Conservation (phyloP, 2,113 vertebrate species). For the Nyctibius bracteatus region DNA sequence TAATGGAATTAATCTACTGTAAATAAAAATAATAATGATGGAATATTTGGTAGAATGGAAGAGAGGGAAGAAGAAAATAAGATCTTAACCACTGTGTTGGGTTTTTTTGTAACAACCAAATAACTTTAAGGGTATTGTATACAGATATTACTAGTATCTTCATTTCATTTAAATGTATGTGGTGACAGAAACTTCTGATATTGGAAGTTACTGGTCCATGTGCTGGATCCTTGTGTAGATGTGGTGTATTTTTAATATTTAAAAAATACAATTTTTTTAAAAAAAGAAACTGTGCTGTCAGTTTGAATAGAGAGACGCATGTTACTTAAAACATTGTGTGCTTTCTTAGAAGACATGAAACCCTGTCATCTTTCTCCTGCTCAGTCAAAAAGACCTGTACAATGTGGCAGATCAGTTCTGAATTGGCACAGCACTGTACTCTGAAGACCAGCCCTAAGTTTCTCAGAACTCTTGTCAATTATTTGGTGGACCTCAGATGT, state of each 20-base stretch:
- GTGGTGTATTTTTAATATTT: background rate
- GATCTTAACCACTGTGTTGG: background rate
- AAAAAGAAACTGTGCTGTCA: background rate
- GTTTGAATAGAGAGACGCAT: background rate
- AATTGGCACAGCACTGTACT: background rate
- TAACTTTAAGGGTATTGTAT: background rate
- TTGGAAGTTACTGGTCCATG: background rate
- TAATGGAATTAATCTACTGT: background rate
- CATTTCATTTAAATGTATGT: background rate
- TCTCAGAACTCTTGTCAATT: background rate
- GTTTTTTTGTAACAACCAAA: background rate
- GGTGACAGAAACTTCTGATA: background rate
- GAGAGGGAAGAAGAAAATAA: background rate
- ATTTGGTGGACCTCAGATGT: background rate
- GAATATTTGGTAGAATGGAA: background rate
- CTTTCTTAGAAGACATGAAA: background rate
- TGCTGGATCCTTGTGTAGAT: background rate
- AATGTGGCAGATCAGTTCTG: background rate
- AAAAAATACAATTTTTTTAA: background rate
- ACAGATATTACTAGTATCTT: background rate
- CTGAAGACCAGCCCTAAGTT: background rate
- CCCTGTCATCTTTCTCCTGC: background rate
- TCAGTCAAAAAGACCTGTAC: background rate
- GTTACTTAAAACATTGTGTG: background rate
- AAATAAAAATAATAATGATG: background rate